Percentiles rank a stretch among this genome's conserved stretches.
Evolutionary conservation across 2,888 invertebrate genomes (phyloP).

Genomic region (Tetranychus truncatus): DNA sequence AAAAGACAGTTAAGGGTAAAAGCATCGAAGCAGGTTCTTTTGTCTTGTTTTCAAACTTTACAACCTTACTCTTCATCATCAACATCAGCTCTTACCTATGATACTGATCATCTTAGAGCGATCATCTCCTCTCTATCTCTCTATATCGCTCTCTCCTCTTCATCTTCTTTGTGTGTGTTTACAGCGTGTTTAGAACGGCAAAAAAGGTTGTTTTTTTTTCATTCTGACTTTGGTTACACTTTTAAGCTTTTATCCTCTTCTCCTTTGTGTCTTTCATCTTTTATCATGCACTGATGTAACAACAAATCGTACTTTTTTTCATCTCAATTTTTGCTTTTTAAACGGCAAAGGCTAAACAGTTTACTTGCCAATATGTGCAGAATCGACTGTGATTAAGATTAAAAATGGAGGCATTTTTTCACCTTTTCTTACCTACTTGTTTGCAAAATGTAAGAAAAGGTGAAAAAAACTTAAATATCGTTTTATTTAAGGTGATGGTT

Average conservation of each 20-base stretch:
- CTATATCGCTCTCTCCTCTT: not conserved
- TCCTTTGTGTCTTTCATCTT: not conserved
- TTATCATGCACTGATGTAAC: not conserved
- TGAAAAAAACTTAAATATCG: too few species aligned
- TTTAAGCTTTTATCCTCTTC: not conserved
- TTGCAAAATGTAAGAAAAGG: too few species aligned
- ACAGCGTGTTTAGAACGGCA: not conserved
- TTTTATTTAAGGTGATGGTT: too few species aligned
- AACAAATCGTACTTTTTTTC: too few species aligned
- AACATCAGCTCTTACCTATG: not conserved
- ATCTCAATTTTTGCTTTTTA: too few species aligned
- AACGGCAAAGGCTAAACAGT: not conserved
- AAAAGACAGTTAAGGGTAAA: not conserved
- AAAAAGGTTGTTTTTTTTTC: not conserved
- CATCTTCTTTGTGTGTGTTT: not conserved
- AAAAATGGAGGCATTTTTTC: conserved; percentile 2
- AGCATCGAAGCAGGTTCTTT: not conserved
- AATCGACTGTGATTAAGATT: not conserved
- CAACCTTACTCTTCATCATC: not conserved
- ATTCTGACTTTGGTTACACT: not conserved
- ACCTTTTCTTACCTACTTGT: not conserved
- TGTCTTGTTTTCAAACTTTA: not conserved
- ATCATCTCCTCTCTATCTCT: conserved; percentile 2
- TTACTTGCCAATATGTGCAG: not conserved
- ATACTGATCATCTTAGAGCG: not conserved